These are phyloP conservation scores for Drosophila buzzatii DNA, from an alignment of 2,888 invertebrate genomes.

Conservation along the genomic window DNA sequence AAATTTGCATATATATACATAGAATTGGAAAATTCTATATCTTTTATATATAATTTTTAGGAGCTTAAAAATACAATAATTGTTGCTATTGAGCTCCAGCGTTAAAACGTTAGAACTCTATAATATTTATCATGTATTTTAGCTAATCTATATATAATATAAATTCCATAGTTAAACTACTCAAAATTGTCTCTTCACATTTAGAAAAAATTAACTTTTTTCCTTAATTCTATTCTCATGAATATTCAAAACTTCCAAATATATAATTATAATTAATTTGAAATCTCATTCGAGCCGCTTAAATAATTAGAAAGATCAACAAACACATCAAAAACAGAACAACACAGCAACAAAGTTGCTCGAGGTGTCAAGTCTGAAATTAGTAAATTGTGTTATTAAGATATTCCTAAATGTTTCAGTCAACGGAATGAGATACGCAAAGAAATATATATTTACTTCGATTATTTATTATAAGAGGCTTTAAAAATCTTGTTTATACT, in stretches of 20 bases:
- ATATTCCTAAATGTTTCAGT: constrained; percentile 4
- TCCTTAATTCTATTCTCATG: neutral
- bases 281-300: neutral
- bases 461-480: neutral
- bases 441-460: neutral
- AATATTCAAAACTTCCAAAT: neutral
- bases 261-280: constrained; percentile 1
- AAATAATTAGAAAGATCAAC: neutral
- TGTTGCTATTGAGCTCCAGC: no score
- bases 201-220: neutral
- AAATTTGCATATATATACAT: no score
- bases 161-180: neutral
- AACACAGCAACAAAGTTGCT: neutral
- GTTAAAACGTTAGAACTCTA: no score
- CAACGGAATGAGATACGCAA: neutral
- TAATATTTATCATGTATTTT: no score
- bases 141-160: no score
- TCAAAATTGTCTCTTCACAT: neutral
- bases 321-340: neutral
- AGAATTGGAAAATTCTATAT: no score
- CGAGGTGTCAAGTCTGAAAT: neutral
- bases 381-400: neutral
- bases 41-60: no score
- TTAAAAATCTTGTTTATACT: neutral
- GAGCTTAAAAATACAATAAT: no score